Evolutionary conservation across 2,888 invertebrate species (phyloP).

Genomic region (Drosophila picticornis): DNA sequence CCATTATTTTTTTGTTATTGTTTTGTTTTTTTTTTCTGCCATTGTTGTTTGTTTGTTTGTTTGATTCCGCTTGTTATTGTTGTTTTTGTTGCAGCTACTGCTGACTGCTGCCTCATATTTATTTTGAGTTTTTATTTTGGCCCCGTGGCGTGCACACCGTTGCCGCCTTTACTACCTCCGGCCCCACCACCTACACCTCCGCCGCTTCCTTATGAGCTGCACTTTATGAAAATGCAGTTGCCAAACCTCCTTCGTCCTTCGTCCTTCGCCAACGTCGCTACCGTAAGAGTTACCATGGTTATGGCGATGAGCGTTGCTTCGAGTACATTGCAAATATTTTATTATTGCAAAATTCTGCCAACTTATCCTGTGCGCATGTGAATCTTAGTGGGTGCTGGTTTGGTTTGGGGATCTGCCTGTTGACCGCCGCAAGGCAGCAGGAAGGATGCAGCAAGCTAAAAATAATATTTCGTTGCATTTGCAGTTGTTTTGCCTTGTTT

Average conservation of each 20-base stretch:
- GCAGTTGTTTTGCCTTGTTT: slow-evolving; percentile 62
- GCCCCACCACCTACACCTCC: slow-evolving; percentile 2
- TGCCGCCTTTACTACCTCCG: slow-evolving; percentile 9
- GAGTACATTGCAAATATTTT: slow-evolving; percentile 82
- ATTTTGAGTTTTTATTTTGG: slow-evolving; percentile 69
- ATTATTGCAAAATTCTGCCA: slow-evolving; percentile 82
- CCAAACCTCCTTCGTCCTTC: slow-evolving; percentile 26
- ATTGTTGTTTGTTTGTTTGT: slow-evolving; percentile 70
- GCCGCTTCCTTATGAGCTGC: slow-evolving; percentile 68
- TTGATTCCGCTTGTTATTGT: slow-evolving; percentile 59
- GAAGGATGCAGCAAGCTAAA: slow-evolving; percentile 82
- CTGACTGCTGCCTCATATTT: slow-evolving; percentile 70
- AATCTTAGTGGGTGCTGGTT: slow-evolving; percentile 33
- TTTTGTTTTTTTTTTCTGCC: slow-evolving; percentile 26
- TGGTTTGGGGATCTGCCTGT: slow-evolving; percentile 17
- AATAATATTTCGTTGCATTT: slow-evolving; percentile 77
- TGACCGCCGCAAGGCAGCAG: slow-evolving; percentile 59
- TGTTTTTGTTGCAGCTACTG: slow-evolving; percentile 38
- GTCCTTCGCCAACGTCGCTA: slow-evolving; percentile 22
- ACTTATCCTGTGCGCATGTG: slow-evolving; percentile 79
- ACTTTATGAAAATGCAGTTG: slow-evolving; percentile 80
- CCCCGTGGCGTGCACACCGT: slow-evolving; percentile 51
- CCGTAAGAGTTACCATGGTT: slow-evolving; percentile 21
- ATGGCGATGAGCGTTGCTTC: slow-evolving; percentile 46
- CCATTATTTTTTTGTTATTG: slow-evolving; percentile 41